phyloP scores from a whole-genome alignment of 2,888 invertebrate genomes.

The Cosmia trapezina region DNA sequence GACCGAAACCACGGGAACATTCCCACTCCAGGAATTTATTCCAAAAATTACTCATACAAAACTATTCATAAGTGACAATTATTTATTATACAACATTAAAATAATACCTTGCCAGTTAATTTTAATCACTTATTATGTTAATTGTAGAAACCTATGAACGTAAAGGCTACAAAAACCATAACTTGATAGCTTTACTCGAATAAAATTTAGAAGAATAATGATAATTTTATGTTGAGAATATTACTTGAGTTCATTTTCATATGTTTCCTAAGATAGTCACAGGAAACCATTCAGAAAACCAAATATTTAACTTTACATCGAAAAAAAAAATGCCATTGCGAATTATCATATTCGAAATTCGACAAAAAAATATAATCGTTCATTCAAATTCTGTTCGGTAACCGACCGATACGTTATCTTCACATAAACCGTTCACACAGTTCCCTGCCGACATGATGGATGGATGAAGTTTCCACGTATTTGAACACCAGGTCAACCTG shows the following conservation, averaged over 20 bases:
- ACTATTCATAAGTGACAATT: slow-evolving; percentile 53
- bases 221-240: slow-evolving; percentile 31
- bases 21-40: slow-evolving; percentile 44
- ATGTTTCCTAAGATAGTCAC: neutral
- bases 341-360: slow-evolving; percentile 22
- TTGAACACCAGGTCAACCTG: slow-evolving; percentile 61
- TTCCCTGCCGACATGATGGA: slow-evolving; percentile 68
- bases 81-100: slow-evolving; percentile 54
- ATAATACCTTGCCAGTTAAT: slow-evolving; percentile 42
- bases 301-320: neutral
- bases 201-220: slow-evolving; percentile 27
- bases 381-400: slow-evolving; percentile 59
- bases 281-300: slow-evolving; percentile 20
- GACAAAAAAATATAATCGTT: slow-evolving; percentile 39
- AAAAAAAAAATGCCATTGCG: slow-evolving; percentile 29
- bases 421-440: slow-evolving; percentile 68
- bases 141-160: slow-evolving; percentile 40
- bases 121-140: slow-evolving; percentile 47
- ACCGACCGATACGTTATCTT: slow-evolving; percentile 68
- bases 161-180: slow-evolving; percentile 21
- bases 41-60: slow-evolving; percentile 45
- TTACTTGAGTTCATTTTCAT: neutral
- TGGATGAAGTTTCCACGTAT: slow-evolving; percentile 68
- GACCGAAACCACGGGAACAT: slow-evolving; percentile 53
- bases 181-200: slow-evolving; percentile 1